A percentile compares a stretch with the other conserved stretches of the same genome.
phyloP scores from a whole-genome alignment of 2,797 vertebrate genomes.

The Gadopsis bispinosus region DNA sequence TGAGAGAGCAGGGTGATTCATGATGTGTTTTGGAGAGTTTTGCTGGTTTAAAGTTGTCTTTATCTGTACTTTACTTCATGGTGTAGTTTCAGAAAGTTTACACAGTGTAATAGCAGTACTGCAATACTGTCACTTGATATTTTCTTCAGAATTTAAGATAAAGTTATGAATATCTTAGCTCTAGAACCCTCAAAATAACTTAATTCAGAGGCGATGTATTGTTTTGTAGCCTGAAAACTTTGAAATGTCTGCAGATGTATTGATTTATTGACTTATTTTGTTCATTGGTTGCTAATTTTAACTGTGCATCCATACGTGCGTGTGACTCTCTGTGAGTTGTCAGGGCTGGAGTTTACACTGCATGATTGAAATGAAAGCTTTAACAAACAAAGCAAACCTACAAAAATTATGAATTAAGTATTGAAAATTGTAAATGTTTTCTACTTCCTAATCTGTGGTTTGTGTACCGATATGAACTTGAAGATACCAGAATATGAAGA shows the following conservation, averaged over 20 bases:
- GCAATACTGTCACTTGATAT: not conserved
- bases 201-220: not conserved
- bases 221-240: not conserved
- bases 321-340: not conserved
- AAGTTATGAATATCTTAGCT: not conserved
- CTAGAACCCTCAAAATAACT: not conserved
- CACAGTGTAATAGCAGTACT: not conserved
- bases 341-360: not conserved
- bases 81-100: not conserved
- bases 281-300: not conserved
- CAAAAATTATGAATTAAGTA: not conserved
- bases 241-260: not conserved
- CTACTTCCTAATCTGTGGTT: not conserved
- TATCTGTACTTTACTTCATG: not conserved
- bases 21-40: slow-evolving; percentile 2
- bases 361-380: not conserved
- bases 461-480: not conserved
- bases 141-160: not conserved
- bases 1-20: not conserved
- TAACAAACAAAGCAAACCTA: not conserved
- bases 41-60: not conserved
- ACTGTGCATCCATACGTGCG: not conserved
- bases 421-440: not conserved
- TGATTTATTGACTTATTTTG: not conserved
- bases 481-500: not conserved